Percentiles rank a stretch among this genome's conserved stretches.
These are phyloP conservation scores for Dallia pectoralis DNA, from an alignment of 2,797 vertebrate genomes.

Conservation along the genomic window DNA sequence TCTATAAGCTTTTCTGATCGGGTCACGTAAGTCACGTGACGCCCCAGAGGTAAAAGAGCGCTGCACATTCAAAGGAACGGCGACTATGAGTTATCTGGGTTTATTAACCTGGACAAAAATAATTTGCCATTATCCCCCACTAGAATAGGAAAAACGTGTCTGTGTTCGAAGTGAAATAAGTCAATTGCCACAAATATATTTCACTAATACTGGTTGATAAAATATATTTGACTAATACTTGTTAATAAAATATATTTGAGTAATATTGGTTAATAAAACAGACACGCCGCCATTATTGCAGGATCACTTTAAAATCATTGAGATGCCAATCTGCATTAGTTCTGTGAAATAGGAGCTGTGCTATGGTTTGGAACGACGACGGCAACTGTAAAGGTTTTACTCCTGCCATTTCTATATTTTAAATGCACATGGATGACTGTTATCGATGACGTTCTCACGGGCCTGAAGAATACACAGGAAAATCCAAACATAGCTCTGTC, in stretches of 20 bases:
- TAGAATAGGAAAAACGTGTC: background rate
- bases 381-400: constrained; percentile 22
- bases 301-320: constrained; percentile 18
- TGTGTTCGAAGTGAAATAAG: background rate
- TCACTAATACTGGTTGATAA: no score
- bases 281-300: background rate
- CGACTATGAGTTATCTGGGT: no score
- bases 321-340: constrained; percentile 26
- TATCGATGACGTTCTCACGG: constrained; percentile 64
- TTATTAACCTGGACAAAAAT: no score
- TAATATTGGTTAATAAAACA: no score
- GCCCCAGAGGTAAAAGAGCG: no score
- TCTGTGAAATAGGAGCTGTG: constrained; percentile 31
- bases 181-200: no score
- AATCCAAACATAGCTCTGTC: constrained; percentile 14
- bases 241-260: no score
- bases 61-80: no score
- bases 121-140: no score
- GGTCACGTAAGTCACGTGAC: no score
- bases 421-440: constrained; percentile 35
- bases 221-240: no score
- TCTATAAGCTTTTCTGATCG: no score
- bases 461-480: background rate
- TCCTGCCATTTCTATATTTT: constrained; percentile 33
- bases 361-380: constrained; percentile 44